These are phyloP conservation scores for Tromatobia lineatoria DNA, from an alignment of 2,888 invertebrate species.

Conservation along the genomic window DNA sequence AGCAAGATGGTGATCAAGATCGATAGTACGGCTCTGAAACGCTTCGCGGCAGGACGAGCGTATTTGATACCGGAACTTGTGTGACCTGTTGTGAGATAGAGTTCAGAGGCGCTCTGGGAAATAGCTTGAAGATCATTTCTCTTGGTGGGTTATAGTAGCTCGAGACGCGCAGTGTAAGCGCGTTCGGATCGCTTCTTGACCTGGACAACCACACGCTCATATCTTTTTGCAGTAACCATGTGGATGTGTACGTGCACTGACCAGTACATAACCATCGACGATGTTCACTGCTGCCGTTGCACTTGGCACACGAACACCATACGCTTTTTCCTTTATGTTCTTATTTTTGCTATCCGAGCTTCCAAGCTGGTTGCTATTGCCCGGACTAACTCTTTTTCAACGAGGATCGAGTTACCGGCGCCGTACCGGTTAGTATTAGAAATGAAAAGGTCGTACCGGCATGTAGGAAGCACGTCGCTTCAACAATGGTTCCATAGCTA, in stretches of 20 bases:
- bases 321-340: conserved; percentile 37
- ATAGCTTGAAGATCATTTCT: conserved; percentile 67
- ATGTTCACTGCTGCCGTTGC: conserved; percentile 24
- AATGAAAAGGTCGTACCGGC: conserved; percentile 23
- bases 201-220: conserved; percentile 41
- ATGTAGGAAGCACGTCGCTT: background rate
- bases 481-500: background rate
- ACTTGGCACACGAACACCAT: conserved; percentile 44
- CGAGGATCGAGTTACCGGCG: conserved; percentile 60
- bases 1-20: conserved; percentile 21
- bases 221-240: conserved; percentile 36
- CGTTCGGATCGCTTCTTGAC: conserved; percentile 50
- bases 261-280: conserved; percentile 4
- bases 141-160: conserved; percentile 34
- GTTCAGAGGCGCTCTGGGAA: conserved; percentile 67
- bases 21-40: conserved; percentile 3
- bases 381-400: conserved; percentile 62
- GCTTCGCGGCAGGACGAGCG: conserved; percentile 9
- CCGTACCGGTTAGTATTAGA: conserved; percentile 35
- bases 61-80: conserved; percentile 46
- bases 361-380: conserved; percentile 49
- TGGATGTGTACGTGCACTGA: background rate
- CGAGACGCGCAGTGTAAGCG: conserved; percentile 47
- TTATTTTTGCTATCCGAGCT: conserved; percentile 20
- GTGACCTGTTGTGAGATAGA: conserved; percentile 54